Percentiles rank a stretch among this genome's conserved stretches.
Conservation (phyloP, 2,888 invertebrate genomes). For the Sarcophaga caerulescens region DNA sequence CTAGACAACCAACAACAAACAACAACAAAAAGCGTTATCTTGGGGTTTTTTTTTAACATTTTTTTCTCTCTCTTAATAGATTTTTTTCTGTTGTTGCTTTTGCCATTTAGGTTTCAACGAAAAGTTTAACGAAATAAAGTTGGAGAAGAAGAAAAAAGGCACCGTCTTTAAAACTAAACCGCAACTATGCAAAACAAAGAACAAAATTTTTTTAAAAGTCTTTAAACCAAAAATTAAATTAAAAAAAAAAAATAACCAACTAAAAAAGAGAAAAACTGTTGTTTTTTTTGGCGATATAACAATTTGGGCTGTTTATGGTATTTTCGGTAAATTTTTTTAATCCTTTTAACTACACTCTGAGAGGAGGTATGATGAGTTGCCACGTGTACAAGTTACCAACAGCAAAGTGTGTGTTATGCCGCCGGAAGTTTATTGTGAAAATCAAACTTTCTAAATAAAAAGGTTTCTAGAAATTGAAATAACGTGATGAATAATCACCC, state of each 20-base stretch:
- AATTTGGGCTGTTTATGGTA: conserved; percentile 68
- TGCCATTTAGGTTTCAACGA: conserved; percentile 66
- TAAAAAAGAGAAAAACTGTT: conserved; percentile 12
- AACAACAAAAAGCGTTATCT: conserved; percentile 63
- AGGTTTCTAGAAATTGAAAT: too few relatives aligned
- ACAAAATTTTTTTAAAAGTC: conserved; percentile 53
- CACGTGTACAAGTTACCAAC: not conserved
- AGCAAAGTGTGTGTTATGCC: not conserved
- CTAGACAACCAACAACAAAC: not conserved
- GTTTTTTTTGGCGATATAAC: conserved; percentile 61
- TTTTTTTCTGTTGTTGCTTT: conserved; percentile 32
- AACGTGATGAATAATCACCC: too few relatives aligned
- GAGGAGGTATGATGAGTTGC: not conserved
- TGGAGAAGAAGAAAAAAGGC: conserved; percentile 67
- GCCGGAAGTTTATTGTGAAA: not conserved
- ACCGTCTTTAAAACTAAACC: conserved; percentile 68
- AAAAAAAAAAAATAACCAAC: not conserved
- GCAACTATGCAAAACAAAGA: conserved; percentile 67
- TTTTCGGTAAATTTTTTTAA: conserved; percentile 64
- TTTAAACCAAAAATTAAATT: conserved; percentile 9
- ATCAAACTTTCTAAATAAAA: too few relatives aligned
- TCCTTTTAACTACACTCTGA: conserved; percentile 28
- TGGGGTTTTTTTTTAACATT: conserved; percentile 31
- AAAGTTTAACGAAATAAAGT: conserved; percentile 37
- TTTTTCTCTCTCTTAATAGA: conserved; percentile 7